Evolutionary conservation across 2,113 vertebrate species (phyloP), one percentile per base, ranked within the genome.

Genomic region (Turnix velox): DNA sequence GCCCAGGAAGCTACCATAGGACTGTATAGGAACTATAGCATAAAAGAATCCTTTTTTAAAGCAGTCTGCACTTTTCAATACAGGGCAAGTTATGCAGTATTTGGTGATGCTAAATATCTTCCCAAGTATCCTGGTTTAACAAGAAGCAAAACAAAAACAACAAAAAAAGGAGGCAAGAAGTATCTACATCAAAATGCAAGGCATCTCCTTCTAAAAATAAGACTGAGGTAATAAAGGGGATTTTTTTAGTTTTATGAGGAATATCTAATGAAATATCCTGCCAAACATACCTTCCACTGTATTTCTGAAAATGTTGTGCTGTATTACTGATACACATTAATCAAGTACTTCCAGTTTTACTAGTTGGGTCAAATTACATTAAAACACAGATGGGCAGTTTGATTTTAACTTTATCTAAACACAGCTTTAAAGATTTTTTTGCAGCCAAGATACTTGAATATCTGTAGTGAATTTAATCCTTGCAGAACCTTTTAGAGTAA

Each of bases 381-480:
- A 18, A 68, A 90, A 17, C 37, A 78, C 57, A 89, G 52, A 84
- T 28, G 16, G 28, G 10, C 37, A 76, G 55, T 66, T 85, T 92
- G 93, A 91, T 82, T 90, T 93, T 58, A 96, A 77, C 51, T 90
- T 80, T 79, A 72, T 45, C 63, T 87, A 65, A 61, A 81, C n/a
- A 91, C 65, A 93, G 93, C 51, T 76, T 84, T 48, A 84, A 67
- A 94, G 72, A 23, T 15, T 62, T 75, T 62, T 52, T 75, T 68
- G 42, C 22, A 67, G 68, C n/a, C 68, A 90, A 73, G 18, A 18
- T 30, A 48, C 46, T 93, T 52, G 35, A 12, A 84, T 91, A 78
- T 48, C 58, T 43, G 85, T 48, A 67, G 18, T 42, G 28, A 84
- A 39, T 89, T 87, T 87, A 90, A 81, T 79, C 90, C 20, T 2